Evolutionary conservation across 2,888 invertebrate species (phyloP).

Genomic region (Cheilosia soror): DNA sequence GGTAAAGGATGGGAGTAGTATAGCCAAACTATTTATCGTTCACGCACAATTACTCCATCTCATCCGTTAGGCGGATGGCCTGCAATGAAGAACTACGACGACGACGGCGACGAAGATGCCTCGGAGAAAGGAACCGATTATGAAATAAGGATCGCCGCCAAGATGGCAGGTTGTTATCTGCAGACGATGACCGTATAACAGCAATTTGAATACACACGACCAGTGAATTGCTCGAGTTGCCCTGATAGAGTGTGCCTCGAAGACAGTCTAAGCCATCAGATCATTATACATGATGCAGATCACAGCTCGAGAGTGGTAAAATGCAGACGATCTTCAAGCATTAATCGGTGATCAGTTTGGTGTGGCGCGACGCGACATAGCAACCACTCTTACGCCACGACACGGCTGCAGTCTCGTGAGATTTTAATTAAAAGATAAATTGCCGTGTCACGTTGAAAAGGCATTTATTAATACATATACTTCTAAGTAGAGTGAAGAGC

Average conservation of each 20-base stretch:
- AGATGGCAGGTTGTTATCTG: conserved; percentile 59
- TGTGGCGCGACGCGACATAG: conserved; percentile 9
- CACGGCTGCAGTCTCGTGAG: conserved; percentile 45
- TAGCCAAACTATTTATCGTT: conserved; percentile 55
- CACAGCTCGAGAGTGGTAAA: conserved; percentile 4
- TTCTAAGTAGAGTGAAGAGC: conserved; percentile 4
- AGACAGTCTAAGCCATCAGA: conserved; percentile 1
- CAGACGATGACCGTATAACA: conserved; percentile 39
- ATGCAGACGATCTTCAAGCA: conserved; percentile 22
- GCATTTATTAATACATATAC: conserved; percentile 37
- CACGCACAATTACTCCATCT: conserved; percentile 64
- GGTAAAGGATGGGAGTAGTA: conserved; percentile 1
- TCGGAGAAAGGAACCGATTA: conserved; percentile 52
- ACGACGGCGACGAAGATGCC: background rate
- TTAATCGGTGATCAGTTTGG: conserved; percentile 17
- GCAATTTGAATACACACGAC: conserved; percentile 61
- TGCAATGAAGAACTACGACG: conserved; percentile 1
- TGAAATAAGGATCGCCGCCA: conserved; percentile 63
- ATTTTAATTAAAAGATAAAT: conserved; percentile 75
- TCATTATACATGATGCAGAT: conserved; percentile 11
- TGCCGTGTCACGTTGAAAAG: conserved; percentile 56
- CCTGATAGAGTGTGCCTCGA: conserved; percentile 2
- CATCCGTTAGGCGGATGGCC: conserved; percentile 44
- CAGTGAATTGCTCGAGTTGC: conserved; percentile 26
- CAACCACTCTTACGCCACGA: conserved; percentile 49